Percentiles rank a stretch among this genome's conserved stretches.
Evolutionary conservation across 2,797 vertebrate genomes (phyloP).

Genomic region (Poeciliopsis turneri): DNA sequence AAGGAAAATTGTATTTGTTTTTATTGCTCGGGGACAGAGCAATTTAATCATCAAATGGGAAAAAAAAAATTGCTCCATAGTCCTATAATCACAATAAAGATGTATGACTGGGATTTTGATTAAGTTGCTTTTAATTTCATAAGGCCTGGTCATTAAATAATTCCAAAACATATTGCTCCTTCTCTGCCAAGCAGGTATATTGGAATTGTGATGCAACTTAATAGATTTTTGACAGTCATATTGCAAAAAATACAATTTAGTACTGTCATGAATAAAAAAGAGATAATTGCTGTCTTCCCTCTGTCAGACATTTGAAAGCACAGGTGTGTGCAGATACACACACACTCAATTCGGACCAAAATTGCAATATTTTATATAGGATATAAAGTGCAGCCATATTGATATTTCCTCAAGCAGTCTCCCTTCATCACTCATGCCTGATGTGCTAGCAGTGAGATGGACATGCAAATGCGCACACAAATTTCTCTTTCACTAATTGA

Average conservation of each 20-base stretch:
- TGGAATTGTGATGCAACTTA: slow-evolving; percentile 30
- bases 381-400: background rate
- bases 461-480: background rate
- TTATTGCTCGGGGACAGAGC: background rate
- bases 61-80: slow-evolving; percentile 27
- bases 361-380: background rate
- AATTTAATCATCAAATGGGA: slow-evolving; percentile 26
- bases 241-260: slow-evolving; percentile 35
- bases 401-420: background rate
- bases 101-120: slow-evolving; percentile 12
- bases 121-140: slow-evolving; percentile 29
- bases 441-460: background rate
- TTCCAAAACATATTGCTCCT: slow-evolving; percentile 9
- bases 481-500: slow-evolving; percentile 1
- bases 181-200: slow-evolving; percentile 22
- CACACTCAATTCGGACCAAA: background rate
- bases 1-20: slow-evolving; percentile 10
- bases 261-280: slow-evolving; percentile 7
- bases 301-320: slow-evolving; percentile 25
- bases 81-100: slow-evolving; percentile 16
- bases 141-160: slow-evolving; percentile 19
- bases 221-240: slow-evolving; percentile 31
- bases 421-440: background rate
- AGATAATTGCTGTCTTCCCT: background rate
- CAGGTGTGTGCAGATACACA: background rate